Conservation (phyloP, 2,888 invertebrate species). For the Tetragonisca angustula region DNA sequence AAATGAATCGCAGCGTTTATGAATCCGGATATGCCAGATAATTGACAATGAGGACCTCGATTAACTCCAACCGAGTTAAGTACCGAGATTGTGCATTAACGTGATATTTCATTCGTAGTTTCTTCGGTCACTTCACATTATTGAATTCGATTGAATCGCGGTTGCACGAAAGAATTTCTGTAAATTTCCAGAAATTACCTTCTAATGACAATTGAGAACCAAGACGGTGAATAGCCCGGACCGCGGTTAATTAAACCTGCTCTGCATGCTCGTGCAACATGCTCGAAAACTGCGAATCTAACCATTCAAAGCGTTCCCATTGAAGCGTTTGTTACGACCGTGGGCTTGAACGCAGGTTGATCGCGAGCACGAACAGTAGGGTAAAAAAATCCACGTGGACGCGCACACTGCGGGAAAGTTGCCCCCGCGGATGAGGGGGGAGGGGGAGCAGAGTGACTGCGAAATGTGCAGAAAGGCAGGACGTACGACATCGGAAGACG, state of each 20-base stretch:
- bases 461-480: constrained; percentile 60
- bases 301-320: background rate
- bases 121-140: background rate
- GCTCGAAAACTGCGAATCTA: background rate
- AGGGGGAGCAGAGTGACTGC: constrained; percentile 32
- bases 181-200: background rate
- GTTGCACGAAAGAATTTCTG: background rate
- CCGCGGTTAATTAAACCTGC: background rate
- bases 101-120: background rate
- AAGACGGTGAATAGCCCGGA: background rate
- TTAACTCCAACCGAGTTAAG: background rate
- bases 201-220: background rate
- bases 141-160: background rate
- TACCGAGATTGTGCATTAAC: background rate
- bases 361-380: background rate
- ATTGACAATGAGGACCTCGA: background rate
- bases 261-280: background rate
- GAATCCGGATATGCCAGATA: background rate
- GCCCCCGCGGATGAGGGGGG: constrained; percentile 13
- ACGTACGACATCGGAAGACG: constrained; percentile 58
- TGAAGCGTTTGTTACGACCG: background rate
- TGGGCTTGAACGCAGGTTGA: background rate
- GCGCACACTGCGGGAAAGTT: constrained; percentile 33
- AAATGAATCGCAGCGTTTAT: background rate
- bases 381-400: constrained; percentile 24